Evolutionary conservation across 1,140 invertebrate species (phyloP), one percentile per base, ranked within the genome.

Genomic region (Aleiodes sp.): DNA sequence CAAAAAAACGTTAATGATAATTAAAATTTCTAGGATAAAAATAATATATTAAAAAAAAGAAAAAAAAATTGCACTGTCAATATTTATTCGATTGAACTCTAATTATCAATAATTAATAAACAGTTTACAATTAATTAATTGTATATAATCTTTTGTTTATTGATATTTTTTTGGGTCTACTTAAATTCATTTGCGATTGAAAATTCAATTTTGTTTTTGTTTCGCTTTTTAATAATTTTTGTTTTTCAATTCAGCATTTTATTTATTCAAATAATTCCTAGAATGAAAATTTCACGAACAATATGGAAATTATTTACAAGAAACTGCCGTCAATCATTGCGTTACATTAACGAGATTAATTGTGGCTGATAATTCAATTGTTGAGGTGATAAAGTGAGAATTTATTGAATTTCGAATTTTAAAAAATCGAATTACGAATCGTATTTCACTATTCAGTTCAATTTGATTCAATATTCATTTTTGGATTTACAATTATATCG

Each of bases 41-140:
- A n/a, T n/a, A n/a, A n/a, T n/a, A n/a, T n/a, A n/a, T n/a, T n/a
- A 52, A 52, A 24, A 52, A 52, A 24, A 10, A 9, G 0, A 24
- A 46, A 2, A 14, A 7, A 16, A 16, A 52, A 52, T 52, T 52
- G 4, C 16, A 52, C 46, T 24, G 21, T 52, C 19, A 52, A 52
- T 52, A 21, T 52, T 52, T 52, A 52, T 52, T 52, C 46, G 26
- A 52, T 4, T 52, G 10, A 21, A 52, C 10, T 52, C 46, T 52
- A 52, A 52, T 52, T 52, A 21, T 52, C 16, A 7, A 52, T 52
- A 52, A 52, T 52, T n/a, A 52, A 24, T 52, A 52, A 52, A 52
- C 46, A 52, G 46, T 52, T 52, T 52, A 52, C 46, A n/a, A n/a
- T n/a, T n/a, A n/a, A n/a, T n/a, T n/a, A 52, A 46, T 46, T 46